These are phyloP conservation scores for Tachycineta bicolor DNA, from an alignment of 2,113 vertebrate species.

Conservation along the genomic window DNA sequence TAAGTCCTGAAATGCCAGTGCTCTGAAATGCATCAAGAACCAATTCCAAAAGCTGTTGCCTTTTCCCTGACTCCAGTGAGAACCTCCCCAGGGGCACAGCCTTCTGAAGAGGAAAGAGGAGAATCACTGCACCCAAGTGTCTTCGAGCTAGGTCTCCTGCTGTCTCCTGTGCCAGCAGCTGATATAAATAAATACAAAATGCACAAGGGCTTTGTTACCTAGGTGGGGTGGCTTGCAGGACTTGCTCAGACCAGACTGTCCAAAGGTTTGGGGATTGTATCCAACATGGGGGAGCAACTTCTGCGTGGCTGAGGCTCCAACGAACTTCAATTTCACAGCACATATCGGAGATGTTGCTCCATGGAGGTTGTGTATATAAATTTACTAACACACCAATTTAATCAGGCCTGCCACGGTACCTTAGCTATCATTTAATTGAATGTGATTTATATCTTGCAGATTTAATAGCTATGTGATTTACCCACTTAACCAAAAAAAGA, in stretches of 20 bases:
- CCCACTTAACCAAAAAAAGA: slow-evolving; percentile 57
- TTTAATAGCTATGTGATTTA: slow-evolving; percentile 62
- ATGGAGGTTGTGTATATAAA: neutral
- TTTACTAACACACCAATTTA: slow-evolving; percentile 53
- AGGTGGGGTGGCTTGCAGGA: neutral
- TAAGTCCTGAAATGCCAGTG: neutral
- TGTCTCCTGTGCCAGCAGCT: neutral
- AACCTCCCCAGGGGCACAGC: neutral
- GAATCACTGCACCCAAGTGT: neutral
- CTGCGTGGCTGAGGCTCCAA: neutral
- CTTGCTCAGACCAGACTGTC: neutral
- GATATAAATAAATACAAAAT: neutral
- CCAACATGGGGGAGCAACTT: rapidly evolving
- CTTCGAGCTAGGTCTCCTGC: neutral
- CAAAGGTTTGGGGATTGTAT: neutral
- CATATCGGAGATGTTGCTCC: neutral
- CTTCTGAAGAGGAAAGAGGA: neutral
- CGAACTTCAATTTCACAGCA: neutral
- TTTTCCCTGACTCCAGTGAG: neutral
- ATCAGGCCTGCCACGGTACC: slow-evolving; percentile 58
- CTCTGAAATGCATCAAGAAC: neutral
- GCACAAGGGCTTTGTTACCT: too few relatives aligned
- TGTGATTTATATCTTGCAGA: slow-evolving; percentile 67
- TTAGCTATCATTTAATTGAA: slow-evolving; percentile 69
- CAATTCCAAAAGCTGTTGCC: neutral